These are phyloP conservation scores for Sebastes trivittatus DNA, from an alignment of 2,797 vertebrate genomes.

Conservation along the genomic window DNA sequence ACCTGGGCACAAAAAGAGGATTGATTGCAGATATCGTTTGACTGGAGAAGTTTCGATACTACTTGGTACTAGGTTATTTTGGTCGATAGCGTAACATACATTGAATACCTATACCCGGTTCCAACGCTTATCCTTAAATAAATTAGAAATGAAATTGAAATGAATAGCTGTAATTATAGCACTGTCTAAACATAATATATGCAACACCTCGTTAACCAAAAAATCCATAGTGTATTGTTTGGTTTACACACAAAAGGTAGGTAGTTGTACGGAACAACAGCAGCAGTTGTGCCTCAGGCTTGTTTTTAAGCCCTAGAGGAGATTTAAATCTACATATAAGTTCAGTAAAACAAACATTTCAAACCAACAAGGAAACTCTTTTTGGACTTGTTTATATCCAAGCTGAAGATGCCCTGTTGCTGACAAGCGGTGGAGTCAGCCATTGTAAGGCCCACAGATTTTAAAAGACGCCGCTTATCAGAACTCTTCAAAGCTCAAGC, in stretches of 20 bases:
- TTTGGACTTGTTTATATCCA: not conserved
- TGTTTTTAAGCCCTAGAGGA: conserved; percentile 2
- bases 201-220: conserved; percentile 7
- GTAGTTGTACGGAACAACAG: not conserved
- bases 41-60: no score
- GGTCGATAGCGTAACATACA: rapidly evolving
- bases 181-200: not conserved
- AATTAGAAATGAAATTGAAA: not conserved
- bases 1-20: rapidly evolving
- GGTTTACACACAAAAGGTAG: not conserved
- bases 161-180: not conserved
- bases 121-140: no score
- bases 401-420: not conserved
- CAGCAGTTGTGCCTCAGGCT: conserved; percentile 26
- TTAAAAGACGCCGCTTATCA: not conserved
- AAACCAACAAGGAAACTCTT: not conserved
- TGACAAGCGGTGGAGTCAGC: not conserved
- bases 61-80: no score
- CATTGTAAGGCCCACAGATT: not conserved
- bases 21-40: no score
- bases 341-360: conserved; percentile 11
- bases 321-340: not conserved
- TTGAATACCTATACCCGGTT: no score
- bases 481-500: conserved; percentile 7
- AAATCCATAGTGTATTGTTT: not conserved